Evolutionary conservation across 1,140 invertebrate species (phyloP).

Genomic region (Diorhabda sublineata): DNA sequence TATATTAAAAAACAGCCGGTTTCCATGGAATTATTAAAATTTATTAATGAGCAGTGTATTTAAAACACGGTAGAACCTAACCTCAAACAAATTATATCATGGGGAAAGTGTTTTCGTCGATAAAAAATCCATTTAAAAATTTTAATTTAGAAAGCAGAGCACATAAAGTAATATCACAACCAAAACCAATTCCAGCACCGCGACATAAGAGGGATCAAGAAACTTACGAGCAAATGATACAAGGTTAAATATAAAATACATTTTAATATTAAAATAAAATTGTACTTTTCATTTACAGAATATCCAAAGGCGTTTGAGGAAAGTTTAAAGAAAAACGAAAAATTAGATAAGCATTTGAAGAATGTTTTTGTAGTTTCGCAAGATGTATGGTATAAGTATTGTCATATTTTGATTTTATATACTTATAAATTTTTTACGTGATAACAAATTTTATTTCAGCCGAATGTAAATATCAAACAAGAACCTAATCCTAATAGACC

Average conservation of each 20-base stretch:
- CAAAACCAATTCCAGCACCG: constrained; percentile 65
- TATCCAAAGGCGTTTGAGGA: constrained; percentile 58
- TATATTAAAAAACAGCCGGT: neutral
- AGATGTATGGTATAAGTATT: constrained; percentile 44
- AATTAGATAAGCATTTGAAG: constrained; percentile 59
- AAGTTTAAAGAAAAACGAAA: constrained; percentile 55
- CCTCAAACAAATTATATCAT: constrained; percentile 39
- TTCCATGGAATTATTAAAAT: neutral
- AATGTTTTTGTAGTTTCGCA: constrained; percentile 65
- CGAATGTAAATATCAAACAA: constrained; percentile 14
- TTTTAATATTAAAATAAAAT: constrained; percentile 5
- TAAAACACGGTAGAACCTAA: constrained; percentile 16
- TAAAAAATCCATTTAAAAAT: constrained; percentile 51
- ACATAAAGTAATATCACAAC: constrained; percentile 59
- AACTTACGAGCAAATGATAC: constrained; percentile 58
- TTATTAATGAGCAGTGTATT: neutral
- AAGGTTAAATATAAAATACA: constrained; percentile 47
- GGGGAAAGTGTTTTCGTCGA: constrained; percentile 52
- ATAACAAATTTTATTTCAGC: constrained; percentile 16
- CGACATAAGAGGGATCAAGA: constrained; percentile 54
- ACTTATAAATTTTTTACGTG: neutral
- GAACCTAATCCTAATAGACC: constrained; percentile 38
- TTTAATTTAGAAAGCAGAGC: constrained; percentile 71
- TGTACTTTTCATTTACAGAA: constrained; percentile 46
- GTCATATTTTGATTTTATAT: neutral